A percentile compares a stretch with the other conserved stretches of the same genome.
These are phyloP conservation scores for Frieseomelitta varia DNA, from an alignment of 1,140 invertebrate species.

Conservation along the genomic window DNA sequence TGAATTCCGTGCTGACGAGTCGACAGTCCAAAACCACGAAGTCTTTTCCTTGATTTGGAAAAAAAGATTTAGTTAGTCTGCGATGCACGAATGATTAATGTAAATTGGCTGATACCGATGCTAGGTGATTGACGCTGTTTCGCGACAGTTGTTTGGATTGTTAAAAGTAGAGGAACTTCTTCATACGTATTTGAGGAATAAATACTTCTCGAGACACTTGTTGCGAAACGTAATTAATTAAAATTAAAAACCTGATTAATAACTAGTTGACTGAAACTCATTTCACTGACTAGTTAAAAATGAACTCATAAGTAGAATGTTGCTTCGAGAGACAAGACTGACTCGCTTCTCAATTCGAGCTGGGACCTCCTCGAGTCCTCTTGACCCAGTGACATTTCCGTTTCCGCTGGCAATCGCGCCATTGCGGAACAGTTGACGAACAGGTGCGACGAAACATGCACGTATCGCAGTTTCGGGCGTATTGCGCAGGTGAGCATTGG, in stretches of 20 bases:
- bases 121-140: background rate
- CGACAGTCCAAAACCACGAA: background rate
- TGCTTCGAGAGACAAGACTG: background rate
- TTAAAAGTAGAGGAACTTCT: background rate
- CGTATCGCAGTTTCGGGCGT: slow-evolving; percentile 11
- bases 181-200: no score
- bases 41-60: slow-evolving; percentile 21
- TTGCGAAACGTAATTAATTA: no score
- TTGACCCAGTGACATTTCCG: slow-evolving; percentile 40
- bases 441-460: slow-evolving; percentile 34
- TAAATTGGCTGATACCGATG: background rate
- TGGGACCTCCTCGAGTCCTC: background rate
- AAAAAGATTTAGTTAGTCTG: background rate
- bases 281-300: no score
- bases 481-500: slow-evolving; percentile 28
- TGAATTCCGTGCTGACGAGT: slow-evolving; percentile 1
- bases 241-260: no score
- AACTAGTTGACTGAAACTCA: no score
- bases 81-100: slow-evolving; percentile 16
- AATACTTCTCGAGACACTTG: no score
- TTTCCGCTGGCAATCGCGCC: background rate
- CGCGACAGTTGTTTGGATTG: background rate
- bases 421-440: slow-evolving; percentile 29
- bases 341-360: background rate
- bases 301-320: no score